Evolutionary conservation across 2,113 vertebrate genomes (phyloP).

Genomic region (Capreolus pygargus): DNA sequence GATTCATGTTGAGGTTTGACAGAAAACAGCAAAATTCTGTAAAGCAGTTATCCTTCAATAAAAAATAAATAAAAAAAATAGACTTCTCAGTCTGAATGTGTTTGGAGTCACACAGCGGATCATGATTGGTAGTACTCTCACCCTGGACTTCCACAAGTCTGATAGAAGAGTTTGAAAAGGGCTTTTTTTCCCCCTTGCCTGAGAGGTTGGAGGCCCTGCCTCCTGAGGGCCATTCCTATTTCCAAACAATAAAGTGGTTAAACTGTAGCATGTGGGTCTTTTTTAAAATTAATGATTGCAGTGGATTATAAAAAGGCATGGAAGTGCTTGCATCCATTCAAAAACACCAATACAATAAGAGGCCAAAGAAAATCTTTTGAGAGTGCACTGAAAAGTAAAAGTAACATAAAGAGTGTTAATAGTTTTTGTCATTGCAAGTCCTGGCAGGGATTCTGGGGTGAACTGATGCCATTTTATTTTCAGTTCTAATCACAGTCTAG

Average conservation of each 20-base stretch:
- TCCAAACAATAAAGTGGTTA: slow-evolving; percentile 39
- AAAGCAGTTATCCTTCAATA: background rate
- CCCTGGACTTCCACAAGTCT: background rate
- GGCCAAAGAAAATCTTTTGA: slow-evolving; percentile 61
- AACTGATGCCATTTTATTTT: slow-evolving; percentile 38
- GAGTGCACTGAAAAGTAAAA: background rate
- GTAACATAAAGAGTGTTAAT: slow-evolving; percentile 22
- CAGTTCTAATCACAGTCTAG: background rate
- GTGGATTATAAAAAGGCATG: slow-evolving; percentile 55
- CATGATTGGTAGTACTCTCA: background rate
- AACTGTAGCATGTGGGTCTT: background rate
- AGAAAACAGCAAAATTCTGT: background rate
- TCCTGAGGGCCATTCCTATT: slow-evolving; percentile 19
- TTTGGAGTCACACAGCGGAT: background rate
- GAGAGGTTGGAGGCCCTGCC: slow-evolving; percentile 27
- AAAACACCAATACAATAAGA: slow-evolving; percentile 56
- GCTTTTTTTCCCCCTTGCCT: slow-evolving; percentile 44
- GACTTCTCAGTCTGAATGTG: background rate
- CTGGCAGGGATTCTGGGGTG: slow-evolving; percentile 36
- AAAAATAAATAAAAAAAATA: background rate
- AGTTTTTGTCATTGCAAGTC: slow-evolving; percentile 25
- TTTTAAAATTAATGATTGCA: slow-evolving; percentile 20
- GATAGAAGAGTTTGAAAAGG: slow-evolving; percentile 33
- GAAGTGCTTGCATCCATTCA: slow-evolving; percentile 55
- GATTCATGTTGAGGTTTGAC: background rate